Percentiles rank a stretch among this genome's conserved stretches.
Conservation (phyloP, 1,140 invertebrate genomes). For the Lanistes nyassanus region DNA sequence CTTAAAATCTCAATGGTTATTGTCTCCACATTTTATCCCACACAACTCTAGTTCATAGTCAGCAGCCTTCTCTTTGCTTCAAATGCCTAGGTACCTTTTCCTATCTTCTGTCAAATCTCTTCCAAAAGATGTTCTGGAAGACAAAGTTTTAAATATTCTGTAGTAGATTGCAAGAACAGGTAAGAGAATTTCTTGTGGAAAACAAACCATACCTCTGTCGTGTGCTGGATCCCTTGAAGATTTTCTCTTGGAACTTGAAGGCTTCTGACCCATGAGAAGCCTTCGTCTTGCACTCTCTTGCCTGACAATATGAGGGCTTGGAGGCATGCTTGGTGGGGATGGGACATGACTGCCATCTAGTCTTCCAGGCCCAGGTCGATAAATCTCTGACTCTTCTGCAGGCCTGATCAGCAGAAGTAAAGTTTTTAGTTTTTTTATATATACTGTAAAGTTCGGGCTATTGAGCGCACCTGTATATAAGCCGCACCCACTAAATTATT, state of each 20-base stretch:
- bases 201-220: neutral
- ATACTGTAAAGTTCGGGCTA: no score
- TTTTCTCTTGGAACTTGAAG: neutral
- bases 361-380: neutral
- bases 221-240: neutral
- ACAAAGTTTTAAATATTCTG: neutral
- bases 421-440: neutral
- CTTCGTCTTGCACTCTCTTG: conserved; percentile 12
- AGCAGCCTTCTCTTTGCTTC: no score
- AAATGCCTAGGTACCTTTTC: no score
- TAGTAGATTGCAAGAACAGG: neutral
- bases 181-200: conserved; percentile 7
- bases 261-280: neutral
- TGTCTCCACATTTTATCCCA: no score
- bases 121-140: neutral
- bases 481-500: no score
- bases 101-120: neutral
- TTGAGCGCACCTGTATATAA: no score
- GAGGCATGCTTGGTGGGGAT: neutral
- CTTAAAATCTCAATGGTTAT: no score
- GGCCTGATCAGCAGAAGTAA: conserved; percentile 1
- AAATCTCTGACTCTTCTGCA: neutral
- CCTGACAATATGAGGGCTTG: conserved; percentile 1
- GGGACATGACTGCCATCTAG: neutral
- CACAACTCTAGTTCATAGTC: no score